These are phyloP conservation scores for Lutraria rhynchaena DNA, from an alignment of 1,140 invertebrate species.

Conservation along the genomic window DNA sequence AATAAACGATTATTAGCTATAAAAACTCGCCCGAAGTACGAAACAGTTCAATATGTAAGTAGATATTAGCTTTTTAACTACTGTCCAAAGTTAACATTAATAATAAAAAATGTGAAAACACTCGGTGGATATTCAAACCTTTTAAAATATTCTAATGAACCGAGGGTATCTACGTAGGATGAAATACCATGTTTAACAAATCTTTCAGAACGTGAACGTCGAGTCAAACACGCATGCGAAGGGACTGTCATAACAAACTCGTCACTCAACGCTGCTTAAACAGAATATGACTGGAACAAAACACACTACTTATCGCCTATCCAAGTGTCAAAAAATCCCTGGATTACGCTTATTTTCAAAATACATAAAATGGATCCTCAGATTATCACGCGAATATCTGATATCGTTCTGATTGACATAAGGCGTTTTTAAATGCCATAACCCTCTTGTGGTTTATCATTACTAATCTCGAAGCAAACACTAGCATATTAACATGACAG, in stretches of 20 bases:
- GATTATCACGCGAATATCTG: conserved; percentile 24
- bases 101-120: neutral
- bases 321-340: conserved; percentile 49
- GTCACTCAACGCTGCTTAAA: conserved; percentile 8
- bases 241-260: conserved; percentile 45
- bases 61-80: no score
- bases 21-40: no score
- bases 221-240: neutral
- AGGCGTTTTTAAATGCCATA: conserved; percentile 51
- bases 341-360: conserved; percentile 57
- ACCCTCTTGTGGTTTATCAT: conserved; percentile 24
- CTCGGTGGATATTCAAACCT: no score
- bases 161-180: no score
- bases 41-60: no score
- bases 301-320: conserved; percentile 47
- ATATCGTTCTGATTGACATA: conserved; percentile 49
- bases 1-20: no score
- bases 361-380: conserved; percentile 53
- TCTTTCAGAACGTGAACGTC: no score
- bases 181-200: no score
- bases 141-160: no score
- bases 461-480: conserved; percentile 53
- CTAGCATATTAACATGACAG: conserved; percentile 57
- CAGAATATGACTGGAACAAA: conserved; percentile 38
- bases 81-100: no score